Evolutionary conservation across 2,888 invertebrate species (phyloP), one percentile per base, ranked within the genome.

Genomic region (Nymphalis polychloros): DNA sequence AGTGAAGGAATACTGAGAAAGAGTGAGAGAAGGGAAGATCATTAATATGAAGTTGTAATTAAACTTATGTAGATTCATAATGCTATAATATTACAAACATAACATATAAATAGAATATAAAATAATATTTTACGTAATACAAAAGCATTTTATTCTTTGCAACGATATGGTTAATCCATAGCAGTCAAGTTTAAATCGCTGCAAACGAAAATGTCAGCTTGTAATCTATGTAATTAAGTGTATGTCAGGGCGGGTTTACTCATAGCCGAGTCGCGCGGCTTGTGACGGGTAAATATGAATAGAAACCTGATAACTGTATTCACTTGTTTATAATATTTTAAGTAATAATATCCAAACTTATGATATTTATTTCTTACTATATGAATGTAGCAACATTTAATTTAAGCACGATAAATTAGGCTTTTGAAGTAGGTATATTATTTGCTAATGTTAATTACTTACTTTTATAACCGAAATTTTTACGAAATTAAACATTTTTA

Each of bases 171-270:
- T 66, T 68, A 91, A 92, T 90, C 90, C 90, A 79, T 81, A 84
- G 81, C 86, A 84, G 83, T 89, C 88, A 87, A 84, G 84, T 89
- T 87, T 86, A 86, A 88, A 88, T 85, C 85, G 86, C 82, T 79
- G 79, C 78, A 81, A 81, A 85, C 84, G 85, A 89, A 88, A 90
- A 86, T 86, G 92, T 91, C 92, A 91, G 87, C 84, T 89, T 89
- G 86, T 91, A 91, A 92, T 92, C 92, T 91, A 85, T 77, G 90
- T 90, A 92, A 92, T 92, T 92, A 92, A 91, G 90, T 92, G 87
- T 87, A 83, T 84, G 92, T 90, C 92, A 87, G 82, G 78, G 77
- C 73, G 84, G 85, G 82, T 80, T 89, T 83, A 82, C 76, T 72
- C 69, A 73, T 55, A 60, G 59, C 64, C 55, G 59, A 61, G 76